Base-by-base conservation (phyloP, 1,140 invertebrate species). In the Drosophila tani region DNA sequence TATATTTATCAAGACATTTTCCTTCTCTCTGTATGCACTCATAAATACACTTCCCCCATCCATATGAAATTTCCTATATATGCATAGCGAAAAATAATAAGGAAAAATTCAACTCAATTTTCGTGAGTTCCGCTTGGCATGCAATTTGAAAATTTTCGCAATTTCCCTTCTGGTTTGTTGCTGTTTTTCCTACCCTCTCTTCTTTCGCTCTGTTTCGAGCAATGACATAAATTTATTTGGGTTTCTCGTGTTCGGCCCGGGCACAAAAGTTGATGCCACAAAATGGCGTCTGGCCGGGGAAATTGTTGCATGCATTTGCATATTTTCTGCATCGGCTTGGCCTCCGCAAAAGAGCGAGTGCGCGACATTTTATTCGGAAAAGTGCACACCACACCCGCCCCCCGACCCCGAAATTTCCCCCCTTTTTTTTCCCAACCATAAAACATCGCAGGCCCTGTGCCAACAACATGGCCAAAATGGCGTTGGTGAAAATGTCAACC, bases 341-440 rank as follows among this genome's bases (percentile, higher is more conserved):
- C 67, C 69, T 40, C 53, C 69, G 66, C 66, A 71, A 71, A 73
- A 73, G 69, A 73, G 69, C 69, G 63, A 74, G 74, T 58, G 66
- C 79, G 73, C 81, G 81, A 86, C 83, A 87, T 87, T 87, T 88
- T 78, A 87, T 81, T 88, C 69, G 77, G 64, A 81, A 76, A 80
- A 87, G 79, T 80, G 77, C 63, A 75, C 63, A 46, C 63, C 40
- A 9, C 38, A 17, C 21, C 38, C 17, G n/a, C 2, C 29, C 29
- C 3, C 32, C 29, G 1, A 5, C 2, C 27, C 24, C 8, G 27
- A 56, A 59, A 59, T 59, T 29, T 64, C 29, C 46, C 38, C 43
- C 32, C 19, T 8, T 55, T 63, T 45, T 35, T 19, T 32, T 29
- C 66, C 27, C 27, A 51, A 5, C 53, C 55, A 70, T 70, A 70